phyloP scores from a whole-genome alignment of 2,888 invertebrate genomes.

The Pelosia muscerda region DNA sequence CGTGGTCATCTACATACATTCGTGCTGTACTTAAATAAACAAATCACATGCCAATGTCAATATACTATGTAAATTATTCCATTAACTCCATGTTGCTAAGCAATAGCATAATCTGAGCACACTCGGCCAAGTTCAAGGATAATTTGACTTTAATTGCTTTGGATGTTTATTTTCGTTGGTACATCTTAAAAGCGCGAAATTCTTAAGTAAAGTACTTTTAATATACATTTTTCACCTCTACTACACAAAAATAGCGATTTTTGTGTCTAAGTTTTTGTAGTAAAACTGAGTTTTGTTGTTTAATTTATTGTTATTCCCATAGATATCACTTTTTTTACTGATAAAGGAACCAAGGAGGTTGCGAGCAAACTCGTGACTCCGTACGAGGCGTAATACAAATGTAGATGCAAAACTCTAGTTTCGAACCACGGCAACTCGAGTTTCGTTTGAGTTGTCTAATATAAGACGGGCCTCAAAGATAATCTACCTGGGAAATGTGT shows the following conservation, averaged over 20 bases:
- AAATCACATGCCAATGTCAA: constrained; percentile 3
- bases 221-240: neutral
- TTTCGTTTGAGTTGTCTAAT: too few species aligned
- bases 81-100: constrained; percentile 1
- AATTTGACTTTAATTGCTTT: constrained; percentile 3
- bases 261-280: too few species aligned
- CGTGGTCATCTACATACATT: neutral
- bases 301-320: too few species aligned
- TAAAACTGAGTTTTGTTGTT: neutral
- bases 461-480: too few species aligned
- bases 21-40: neutral
- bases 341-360: too few species aligned
- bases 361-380: too few species aligned
- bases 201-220: neutral
- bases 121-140: constrained; percentile 15
- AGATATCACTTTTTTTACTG: too few species aligned
- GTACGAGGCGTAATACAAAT: too few species aligned
- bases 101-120: neutral
- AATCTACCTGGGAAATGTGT: too few species aligned
- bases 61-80: constrained; percentile 1
- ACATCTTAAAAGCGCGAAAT: neutral
- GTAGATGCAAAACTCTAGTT: too few species aligned
- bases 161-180: constrained; percentile 8
- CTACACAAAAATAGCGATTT: neutral
- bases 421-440: too few species aligned